Evolutionary conservation across 2,113 vertebrate genomes (phyloP).

Genomic region (Taxidea taxus): DNA sequence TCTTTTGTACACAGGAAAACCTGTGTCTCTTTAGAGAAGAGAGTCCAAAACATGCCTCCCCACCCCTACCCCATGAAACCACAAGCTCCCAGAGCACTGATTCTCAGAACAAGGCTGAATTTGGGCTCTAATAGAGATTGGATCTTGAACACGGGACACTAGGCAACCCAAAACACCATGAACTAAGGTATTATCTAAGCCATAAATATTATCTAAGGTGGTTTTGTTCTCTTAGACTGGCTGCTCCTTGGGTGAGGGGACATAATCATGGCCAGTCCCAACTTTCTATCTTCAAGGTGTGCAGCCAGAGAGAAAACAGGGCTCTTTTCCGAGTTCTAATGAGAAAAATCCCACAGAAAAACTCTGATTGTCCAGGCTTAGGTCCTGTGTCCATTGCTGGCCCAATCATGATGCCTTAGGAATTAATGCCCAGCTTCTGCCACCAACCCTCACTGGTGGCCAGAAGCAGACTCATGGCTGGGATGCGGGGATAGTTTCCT

Average conservation of each 20-base stretch:
- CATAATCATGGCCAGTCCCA: neutral
- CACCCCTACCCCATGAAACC: neutral
- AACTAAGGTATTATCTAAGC: neutral
- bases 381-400: neutral
- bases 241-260: neutral
- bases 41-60: neutral
- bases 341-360: neutral
- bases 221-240: neutral
- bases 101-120: conserved; percentile 2
- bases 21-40: neutral
- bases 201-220: too few relatives aligned
- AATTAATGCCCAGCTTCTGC: neutral
- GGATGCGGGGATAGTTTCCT: neutral
- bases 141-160: neutral
- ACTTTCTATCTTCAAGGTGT: neutral
- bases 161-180: neutral
- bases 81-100: neutral
- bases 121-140: neutral
- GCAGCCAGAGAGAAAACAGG: neutral
- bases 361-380: neutral
- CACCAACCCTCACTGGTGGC: neutral
- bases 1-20: neutral
- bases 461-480: neutral
- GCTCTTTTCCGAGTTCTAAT: neutral
- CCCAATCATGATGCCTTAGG: neutral